Evolutionary conservation across 2,797 vertebrate genomes (phyloP), one percentile per base, ranked within the genome.

Genomic region (Danio jaintianensis): DNA sequence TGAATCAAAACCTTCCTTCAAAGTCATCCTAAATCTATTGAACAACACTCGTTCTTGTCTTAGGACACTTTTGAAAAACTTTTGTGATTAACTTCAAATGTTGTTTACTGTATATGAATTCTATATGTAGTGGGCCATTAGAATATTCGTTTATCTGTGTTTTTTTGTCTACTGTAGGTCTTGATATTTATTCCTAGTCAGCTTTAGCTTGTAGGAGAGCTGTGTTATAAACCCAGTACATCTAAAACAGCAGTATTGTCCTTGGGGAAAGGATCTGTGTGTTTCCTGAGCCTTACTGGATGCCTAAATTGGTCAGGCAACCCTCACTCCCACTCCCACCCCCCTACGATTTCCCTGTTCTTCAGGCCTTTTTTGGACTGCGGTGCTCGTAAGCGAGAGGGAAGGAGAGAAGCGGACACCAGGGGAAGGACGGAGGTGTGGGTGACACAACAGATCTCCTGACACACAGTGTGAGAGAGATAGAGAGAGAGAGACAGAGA

Each of bases 281-380:
- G 79, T 80, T 83, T 80, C 61, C 66, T 63, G 18, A 55, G 77
- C 73, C 62, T 68, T 82, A 69, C 79, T 83, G 74, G 79, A 83
- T 58, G 74, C 85, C 86, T 85, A 84, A 85, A 85, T 84, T 80
- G 82, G 86, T 85, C 79, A 87, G 85, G 82, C 87, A 43, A 84
- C 76, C 85, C 52, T 68, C 84, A 68, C 76, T 53, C 75, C 67
- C 87, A 87, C 87, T 79, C 87, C 88, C 80, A 47, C 67, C 84
- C 84, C 84, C 88, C 88, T 87, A 86, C 89, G 78, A 22, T 86
- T 87, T 89, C 89, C 16, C 89, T 78, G 89, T 90, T 89, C 92
- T 93, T 90, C 93, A 94, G 91, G 89, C 94, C 94, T 94, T 95
- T 94, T 95, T 95, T 94, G 94, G 94, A 92, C 92, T 92, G 90